A percentile compares a stretch with the other conserved stretches of the same genome.
Evolutionary conservation across 2,113 vertebrate species (phyloP).

Genomic region (Python bivittatus): DNA sequence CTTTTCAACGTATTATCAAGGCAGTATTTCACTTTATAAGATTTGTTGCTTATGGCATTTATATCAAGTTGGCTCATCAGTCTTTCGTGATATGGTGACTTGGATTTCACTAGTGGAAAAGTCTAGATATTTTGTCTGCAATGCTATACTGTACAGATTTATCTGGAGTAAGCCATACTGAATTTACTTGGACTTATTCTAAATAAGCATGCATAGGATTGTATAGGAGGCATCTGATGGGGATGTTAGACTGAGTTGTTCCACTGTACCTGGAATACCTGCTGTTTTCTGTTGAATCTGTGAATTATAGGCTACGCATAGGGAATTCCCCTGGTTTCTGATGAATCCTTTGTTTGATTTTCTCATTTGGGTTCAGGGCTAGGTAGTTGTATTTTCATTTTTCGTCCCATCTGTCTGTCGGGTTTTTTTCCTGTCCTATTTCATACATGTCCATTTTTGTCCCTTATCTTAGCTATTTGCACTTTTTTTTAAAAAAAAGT

Average conservation of each 20-base stretch:
- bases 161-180: not conserved
- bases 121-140: not conserved
- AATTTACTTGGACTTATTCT: not conserved
- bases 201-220: not conserved
- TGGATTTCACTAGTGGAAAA: slow-evolving; percentile 2
- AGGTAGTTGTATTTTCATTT: not conserved
- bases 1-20: not conserved
- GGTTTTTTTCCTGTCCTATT: not conserved
- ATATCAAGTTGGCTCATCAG: not conserved
- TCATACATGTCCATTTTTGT: not conserved
- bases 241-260: not conserved
- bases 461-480: not conserved
- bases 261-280: not conserved
- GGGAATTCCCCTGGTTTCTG: not conserved
- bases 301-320: not conserved
- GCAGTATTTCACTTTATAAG: not conserved
- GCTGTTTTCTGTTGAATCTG: not conserved
- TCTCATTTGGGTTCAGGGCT: not conserved
- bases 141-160: not conserved
- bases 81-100: not conserved
- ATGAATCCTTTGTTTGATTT: not conserved
- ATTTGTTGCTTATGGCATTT: slow-evolving; percentile 8
- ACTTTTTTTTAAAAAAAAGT: not conserved
- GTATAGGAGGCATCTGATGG: not conserved
- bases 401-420: not conserved